Evolutionary conservation across 2,113 vertebrate species (phyloP).

Genomic region (Tyrannus savana): DNA sequence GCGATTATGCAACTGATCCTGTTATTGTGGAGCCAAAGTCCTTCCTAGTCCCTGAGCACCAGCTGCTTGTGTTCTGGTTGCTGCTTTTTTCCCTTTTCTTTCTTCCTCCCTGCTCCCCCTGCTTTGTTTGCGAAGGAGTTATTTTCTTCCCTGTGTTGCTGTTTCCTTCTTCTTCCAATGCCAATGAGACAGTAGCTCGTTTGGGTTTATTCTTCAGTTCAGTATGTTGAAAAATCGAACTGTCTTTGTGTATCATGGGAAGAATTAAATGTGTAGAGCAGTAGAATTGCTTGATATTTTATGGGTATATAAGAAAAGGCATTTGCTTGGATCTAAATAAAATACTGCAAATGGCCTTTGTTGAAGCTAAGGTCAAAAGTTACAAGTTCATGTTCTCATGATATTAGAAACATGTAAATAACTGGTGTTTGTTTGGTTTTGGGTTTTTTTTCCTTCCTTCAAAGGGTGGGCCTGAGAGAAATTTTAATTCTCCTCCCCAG

Average conservation of each 20-base stretch:
- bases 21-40: slow-evolving; percentile 1
- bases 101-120: fast-evolving
- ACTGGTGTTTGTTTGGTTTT: neutral
- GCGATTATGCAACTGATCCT: slow-evolving; percentile 37
- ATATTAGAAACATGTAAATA: neutral
- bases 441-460: neutral
- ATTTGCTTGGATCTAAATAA: neutral
- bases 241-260: neutral
- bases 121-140: neutral
- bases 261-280: neutral
- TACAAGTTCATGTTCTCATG: neutral
- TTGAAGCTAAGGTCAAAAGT: neutral
- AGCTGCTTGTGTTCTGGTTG: slow-evolving; percentile 27
- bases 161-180: neutral
- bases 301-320: neutral
- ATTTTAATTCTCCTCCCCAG: neutral
- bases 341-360: neutral
- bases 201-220: neutral
- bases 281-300: neutral
- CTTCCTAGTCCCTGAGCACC: slow-evolving; percentile 20
- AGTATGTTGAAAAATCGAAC: neutral
- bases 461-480: neutral
- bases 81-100: neutral
- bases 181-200: neutral
- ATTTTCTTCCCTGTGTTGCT: neutral